Evolutionary conservation across 2,113 vertebrate species (phyloP), one percentile per base, ranked within the genome.

Genomic region (Sprattus sprattus): DNA sequence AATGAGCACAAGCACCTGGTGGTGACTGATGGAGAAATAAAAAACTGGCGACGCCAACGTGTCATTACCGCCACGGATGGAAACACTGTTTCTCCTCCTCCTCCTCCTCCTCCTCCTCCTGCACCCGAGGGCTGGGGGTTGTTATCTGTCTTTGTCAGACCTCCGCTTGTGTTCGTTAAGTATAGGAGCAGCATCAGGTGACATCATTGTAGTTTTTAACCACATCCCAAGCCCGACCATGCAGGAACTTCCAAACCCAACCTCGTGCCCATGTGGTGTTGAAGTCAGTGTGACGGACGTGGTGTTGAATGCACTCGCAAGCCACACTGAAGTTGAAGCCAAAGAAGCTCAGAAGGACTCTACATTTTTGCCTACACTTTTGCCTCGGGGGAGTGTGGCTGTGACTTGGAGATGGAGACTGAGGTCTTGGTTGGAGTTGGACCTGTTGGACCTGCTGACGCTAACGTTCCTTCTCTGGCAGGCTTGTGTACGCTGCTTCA

Each of bases 1-100:
- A 32, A 32, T 39, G 25, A 39, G 71, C 11, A 88, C 75, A 13
- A 78, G 88, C 90, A 92, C 90, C 91, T 92, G 91, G 89, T 87
- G 81, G 85, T 82, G 88, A 93, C 92, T 87, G 83, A 82, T 78
- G 88, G 82, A 67, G 87, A 90, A 90, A 91, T 91, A 89, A 92
- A 90, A 84, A 32, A 39, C 39, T 28, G 4, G 3, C 7, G 25
- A 39, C 71, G 10, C 25, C 39, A 91, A 86, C 89, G 84, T 91
- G 89, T 91, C 71, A 92, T 94, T 92, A 92, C 15, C 46, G 84
- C 18, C 87, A 82, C 67, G 52, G 5, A 8, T 57, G 81, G 57
- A 84, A 88, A 85, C 44, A 45, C 84, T 67, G 39, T 39, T 45
- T 32, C 32, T 47, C 71, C 49, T 64, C 81, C 78, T 9, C 49